Conservation (phyloP, 1,140 invertebrate species). For the Antheraea mylitta region DNA sequence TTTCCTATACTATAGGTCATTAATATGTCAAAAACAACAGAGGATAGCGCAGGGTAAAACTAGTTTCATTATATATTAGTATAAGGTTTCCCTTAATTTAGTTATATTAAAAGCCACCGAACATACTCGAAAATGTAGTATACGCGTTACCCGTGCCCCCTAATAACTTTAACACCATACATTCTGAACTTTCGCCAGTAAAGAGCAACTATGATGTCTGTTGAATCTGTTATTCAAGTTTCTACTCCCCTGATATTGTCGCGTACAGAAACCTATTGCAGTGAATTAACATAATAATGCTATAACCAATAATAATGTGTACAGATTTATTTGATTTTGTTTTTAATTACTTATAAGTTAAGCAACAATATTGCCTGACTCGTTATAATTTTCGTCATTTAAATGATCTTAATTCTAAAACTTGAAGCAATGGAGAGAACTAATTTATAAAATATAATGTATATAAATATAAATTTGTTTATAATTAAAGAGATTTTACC, state of each 20-base stretch:
- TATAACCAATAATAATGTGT: background rate
- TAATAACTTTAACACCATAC: slow-evolving; percentile 44
- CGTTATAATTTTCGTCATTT: no score
- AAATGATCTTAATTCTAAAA: no score
- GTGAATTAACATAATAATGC: slow-evolving; percentile 7
- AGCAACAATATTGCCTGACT: no score
- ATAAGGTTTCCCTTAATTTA: slow-evolving; percentile 10
- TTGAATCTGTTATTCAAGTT: slow-evolving; percentile 40
- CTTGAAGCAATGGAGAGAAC: no score
- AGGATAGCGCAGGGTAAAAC: no score
- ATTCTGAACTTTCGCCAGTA: slow-evolving; percentile 42
- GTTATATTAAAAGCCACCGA: slow-evolving; percentile 20
- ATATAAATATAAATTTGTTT: no score
- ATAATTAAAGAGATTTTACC: no score
- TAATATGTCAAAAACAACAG: no score
- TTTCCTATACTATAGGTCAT: no score
- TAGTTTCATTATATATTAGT: background rate
- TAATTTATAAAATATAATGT: no score
- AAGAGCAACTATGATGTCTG: slow-evolving; percentile 41
- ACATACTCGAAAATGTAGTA: slow-evolving; percentile 17
- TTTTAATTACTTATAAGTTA: slow-evolving; percentile 10
- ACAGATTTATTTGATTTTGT: no score
- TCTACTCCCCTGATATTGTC: slow-evolving; percentile 17
- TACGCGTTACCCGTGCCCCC: slow-evolving; percentile 29
- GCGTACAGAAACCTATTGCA: slow-evolving; percentile 16